Base-by-base conservation (phyloP, 1,140 invertebrate genomes). In the Augochlora pura region DNA sequence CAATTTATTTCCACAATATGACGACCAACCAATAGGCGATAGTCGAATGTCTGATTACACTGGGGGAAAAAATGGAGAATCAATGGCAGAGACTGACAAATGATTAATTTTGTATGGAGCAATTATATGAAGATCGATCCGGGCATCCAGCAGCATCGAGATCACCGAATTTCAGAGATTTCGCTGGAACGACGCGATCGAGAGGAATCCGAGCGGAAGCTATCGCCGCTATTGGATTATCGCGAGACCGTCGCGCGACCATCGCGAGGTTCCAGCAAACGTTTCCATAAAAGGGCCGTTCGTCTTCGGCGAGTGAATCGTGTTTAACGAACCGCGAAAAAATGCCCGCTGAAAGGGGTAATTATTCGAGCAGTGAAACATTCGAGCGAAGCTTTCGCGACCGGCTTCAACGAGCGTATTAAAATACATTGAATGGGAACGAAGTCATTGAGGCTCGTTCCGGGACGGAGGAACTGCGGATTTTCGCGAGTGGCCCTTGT, bases 281-380 rank as follows among this genome's bases (percentile, higher is more conserved):
- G 64, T 46, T 60, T 27, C 1, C 42, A 21, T 25, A 42, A 42
- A 54, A 27, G 2, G 23, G 0, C 16, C 10, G 39, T 38, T 63
- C 70, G 38, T 46, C 25, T n/a, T 49, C 12, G 63, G 23, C 38
- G 25, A 21, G 27, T 76, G 64, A 76, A 76, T 76, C 73, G 52
- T 23, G 73, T 67, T 67, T 76, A 76, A 76, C 73, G 73, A 75
- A 75, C 73, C 52, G 64, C 18, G 52, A 14, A 57, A 42, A 46
- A 18, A 12, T 16, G 16, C 18, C 32, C 38, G 39, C 2, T 46
- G 38, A 76, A 76, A 46, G 12, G 64, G 39, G 39, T 54, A 67
- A 76, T 67, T 76, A 76, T 67, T 76, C 23, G 10, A 12, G 23
- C 64, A 18, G 25, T 32, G 25, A 23, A 76, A 67, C 62, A 54